phyloP scores from a whole-genome alignment of 2,888 invertebrate genomes.

The Cheilosia soror region DNA sequence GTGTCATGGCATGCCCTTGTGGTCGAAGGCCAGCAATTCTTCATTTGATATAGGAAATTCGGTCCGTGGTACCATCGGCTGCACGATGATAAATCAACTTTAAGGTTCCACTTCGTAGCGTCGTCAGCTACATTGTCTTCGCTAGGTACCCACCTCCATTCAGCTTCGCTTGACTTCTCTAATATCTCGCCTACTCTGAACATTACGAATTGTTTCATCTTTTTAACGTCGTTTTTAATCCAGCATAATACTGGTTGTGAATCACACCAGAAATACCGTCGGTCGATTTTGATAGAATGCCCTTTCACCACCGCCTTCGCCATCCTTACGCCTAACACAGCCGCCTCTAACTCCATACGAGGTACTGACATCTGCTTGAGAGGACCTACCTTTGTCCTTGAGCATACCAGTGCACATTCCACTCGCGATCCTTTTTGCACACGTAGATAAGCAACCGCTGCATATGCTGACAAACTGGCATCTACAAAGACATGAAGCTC shows the following conservation, averaged over 20 bases:
- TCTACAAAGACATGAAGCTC: slow-evolving; percentile 65
- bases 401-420: slow-evolving; percentile 16
- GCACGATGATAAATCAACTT: neutral
- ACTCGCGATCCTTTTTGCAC: neutral
- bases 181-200: slow-evolving; percentile 16
- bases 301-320: neutral
- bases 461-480: slow-evolving; percentile 49
- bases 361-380: slow-evolving; percentile 13
- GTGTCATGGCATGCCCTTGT: too few species aligned
- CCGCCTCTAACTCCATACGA: slow-evolving; percentile 9
- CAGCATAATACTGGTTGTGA: slow-evolving; percentile 29
- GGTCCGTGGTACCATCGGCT: slow-evolving; percentile 27
- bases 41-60: neutral
- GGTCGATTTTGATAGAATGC: neutral
- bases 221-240: slow-evolving; percentile 19
- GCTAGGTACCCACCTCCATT: slow-evolving; percentile 29
- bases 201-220: slow-evolving; percentile 6
- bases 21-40: slow-evolving; percentile 35
- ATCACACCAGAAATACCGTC: slow-evolving; percentile 2
- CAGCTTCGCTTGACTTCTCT: slow-evolving; percentile 12
- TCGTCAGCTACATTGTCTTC: slow-evolving; percentile 35
- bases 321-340: slow-evolving; percentile 2
- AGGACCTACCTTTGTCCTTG: slow-evolving; percentile 8
- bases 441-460: slow-evolving; percentile 8
- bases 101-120: slow-evolving; percentile 25